phyloP scores from a whole-genome alignment of 2,113 vertebrate genomes.

The Brienomyrus longianalis region DNA sequence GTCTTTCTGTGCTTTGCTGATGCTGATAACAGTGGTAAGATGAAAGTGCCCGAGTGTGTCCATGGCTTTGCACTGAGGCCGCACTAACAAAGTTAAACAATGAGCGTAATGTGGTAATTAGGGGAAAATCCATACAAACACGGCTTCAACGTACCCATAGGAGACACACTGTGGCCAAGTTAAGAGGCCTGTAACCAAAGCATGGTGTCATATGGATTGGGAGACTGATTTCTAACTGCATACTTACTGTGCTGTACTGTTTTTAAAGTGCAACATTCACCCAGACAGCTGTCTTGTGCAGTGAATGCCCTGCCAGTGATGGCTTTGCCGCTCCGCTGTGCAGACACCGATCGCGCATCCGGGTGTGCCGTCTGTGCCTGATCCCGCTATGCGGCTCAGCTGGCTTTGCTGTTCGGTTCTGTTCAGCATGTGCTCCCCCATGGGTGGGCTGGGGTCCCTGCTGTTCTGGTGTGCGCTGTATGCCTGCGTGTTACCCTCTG shows the following conservation, averaged over 20 bases:
- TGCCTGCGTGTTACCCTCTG: not conserved
- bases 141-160: conserved; percentile 9
- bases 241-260: not conserved
- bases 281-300: not conserved
- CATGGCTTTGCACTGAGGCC: not conserved
- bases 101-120: not conserved
- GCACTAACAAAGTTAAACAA: not conserved
- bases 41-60: not conserved
- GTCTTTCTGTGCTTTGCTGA: not conserved
- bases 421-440: not conserved
- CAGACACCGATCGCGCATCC: not conserved
- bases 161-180: conserved; percentile 21
- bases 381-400: not conserved
- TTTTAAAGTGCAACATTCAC: not conserved
- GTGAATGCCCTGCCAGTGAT: not conserved
- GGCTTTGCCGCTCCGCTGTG: not conserved
- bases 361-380: not conserved
- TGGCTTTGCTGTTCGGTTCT: not conserved
- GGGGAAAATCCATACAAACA: conserved; percentile 9
- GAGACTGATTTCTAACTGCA: conserved; percentile 24
- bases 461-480: not conserved
- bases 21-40: not conserved
- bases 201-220: conserved; percentile 4
- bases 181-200: conserved; percentile 19
- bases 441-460: not conserved